These are phyloP conservation scores for Phaethornis superciliosus DNA, from an alignment of 2,113 vertebrate species.

Conservation along the genomic window DNA sequence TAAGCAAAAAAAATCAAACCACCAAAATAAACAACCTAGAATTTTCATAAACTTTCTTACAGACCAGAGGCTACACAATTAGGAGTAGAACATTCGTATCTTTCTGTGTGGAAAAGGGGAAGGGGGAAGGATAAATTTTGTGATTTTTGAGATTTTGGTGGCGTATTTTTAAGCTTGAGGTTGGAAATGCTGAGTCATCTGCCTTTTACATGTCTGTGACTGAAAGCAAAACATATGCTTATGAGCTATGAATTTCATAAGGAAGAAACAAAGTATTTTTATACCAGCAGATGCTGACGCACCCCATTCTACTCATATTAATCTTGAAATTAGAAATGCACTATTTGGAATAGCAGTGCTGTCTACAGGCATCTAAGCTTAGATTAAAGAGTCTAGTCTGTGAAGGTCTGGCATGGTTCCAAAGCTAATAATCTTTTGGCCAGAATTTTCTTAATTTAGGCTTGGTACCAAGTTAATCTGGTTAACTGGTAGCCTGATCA, in stretches of 20 bases:
- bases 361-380: not conserved
- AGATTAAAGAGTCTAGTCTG: not conserved
- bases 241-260: not conserved
- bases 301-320: not conserved
- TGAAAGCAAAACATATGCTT: not conserved
- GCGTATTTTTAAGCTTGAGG: not conserved
- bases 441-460: not conserved
- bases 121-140: not conserved
- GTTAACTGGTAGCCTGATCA: not conserved
- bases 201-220: not conserved
- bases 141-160: not conserved
- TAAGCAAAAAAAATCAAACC: not conserved
- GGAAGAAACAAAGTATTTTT: not conserved
- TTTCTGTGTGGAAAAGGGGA: not conserved
- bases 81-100: not conserved
- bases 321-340: not conserved
- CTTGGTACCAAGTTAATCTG: not conserved
- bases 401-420: not conserved
- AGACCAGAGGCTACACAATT: not conserved
- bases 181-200: not conserved
- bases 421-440: not conserved
- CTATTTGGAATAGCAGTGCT: not conserved
- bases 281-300: not conserved
- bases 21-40: not conserved
- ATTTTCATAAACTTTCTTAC: not conserved